Percentiles rank a stretch among this genome's conserved stretches.
Conservation (phyloP, 2,113 vertebrate genomes). For the Halcyon malimbica region DNA sequence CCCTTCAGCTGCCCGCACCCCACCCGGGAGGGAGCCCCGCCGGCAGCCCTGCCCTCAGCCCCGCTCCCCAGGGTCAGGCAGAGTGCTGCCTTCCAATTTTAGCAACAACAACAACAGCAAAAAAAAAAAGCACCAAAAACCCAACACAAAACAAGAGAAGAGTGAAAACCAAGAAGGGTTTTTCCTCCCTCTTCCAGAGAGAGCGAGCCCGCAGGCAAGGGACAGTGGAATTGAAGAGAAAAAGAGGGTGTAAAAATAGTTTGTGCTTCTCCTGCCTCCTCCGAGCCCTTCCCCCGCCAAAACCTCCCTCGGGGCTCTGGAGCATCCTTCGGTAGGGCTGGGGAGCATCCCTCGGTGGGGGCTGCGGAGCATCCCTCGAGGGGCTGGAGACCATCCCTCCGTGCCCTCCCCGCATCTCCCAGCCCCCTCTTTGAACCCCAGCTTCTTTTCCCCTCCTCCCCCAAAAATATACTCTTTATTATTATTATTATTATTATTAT, state of each 20-base stretch:
- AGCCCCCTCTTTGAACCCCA: background rate
- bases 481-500: no score
- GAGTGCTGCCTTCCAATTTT: constrained; percentile 67
- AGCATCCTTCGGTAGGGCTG: no score
- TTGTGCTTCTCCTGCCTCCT: background rate
- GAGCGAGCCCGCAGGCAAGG: background rate
- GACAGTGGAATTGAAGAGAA: background rate
- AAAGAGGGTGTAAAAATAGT: background rate
- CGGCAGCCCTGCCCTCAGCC: background rate
- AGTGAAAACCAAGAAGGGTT: background rate
- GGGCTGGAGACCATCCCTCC: background rate
- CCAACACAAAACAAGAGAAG: background rate
- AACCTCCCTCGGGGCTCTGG: background rate
- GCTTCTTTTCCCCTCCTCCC: rapidly evolving
- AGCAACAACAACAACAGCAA: background rate
- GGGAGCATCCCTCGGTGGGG: background rate
- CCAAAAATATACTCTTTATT: background rate
- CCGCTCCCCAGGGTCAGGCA: constrained; percentile 35
- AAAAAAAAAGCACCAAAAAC: background rate
- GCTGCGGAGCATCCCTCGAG: background rate
- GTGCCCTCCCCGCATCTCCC: background rate
- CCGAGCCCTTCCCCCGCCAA: background rate
- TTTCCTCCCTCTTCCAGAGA: background rate
- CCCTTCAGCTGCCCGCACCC: background rate
- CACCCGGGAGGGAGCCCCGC: background rate